A percentile compares a stretch with the other conserved stretches of the same genome.
phyloP scores from a whole-genome alignment of 2,797 vertebrate genomes.

The Chaetodon trifasciatus region DNA sequence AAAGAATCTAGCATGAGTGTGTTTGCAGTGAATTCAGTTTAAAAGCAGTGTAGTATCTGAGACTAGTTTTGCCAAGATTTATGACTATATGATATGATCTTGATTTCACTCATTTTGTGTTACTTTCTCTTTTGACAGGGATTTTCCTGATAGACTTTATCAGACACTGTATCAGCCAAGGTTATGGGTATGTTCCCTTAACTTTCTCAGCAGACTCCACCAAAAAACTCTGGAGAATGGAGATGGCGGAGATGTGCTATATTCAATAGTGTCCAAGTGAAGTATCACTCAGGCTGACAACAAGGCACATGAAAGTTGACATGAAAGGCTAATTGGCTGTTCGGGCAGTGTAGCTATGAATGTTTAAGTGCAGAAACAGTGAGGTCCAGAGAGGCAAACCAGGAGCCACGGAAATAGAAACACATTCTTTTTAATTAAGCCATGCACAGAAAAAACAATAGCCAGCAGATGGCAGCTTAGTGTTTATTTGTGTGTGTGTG shows the following conservation, averaged over 20 bases:
- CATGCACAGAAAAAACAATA: slow-evolving; percentile 32
- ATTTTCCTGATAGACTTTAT: too few relatives aligned
- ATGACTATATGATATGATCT: too few relatives aligned
- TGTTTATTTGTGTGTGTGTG: not conserved
- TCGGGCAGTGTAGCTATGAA: slow-evolving; percentile 50
- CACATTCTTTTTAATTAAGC: slow-evolving; percentile 70
- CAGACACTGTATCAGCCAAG: not conserved
- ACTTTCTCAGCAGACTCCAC: not conserved
- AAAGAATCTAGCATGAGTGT: too few relatives aligned
- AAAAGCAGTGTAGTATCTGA: too few relatives aligned
- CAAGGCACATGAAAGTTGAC: slow-evolving; percentile 73
- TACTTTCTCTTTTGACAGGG: too few relatives aligned
- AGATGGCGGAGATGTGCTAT: not conserved
- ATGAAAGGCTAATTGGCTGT: slow-evolving; percentile 82
- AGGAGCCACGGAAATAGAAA: slow-evolving; percentile 62
- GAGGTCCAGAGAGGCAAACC: slow-evolving; percentile 72
- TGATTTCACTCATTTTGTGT: too few relatives aligned
- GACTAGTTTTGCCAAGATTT: too few relatives aligned
- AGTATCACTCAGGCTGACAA: slow-evolving; percentile 79
- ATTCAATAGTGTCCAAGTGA: slow-evolving; percentile 38
- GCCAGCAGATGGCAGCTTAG: not conserved
- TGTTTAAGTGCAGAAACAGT: slow-evolving; percentile 17
- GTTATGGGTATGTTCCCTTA: not conserved
- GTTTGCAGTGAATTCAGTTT: too few relatives aligned
- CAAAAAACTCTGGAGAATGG: not conserved